Base-by-base conservation (phyloP, 2,113 vertebrate species). In the Seriola quinqueradiata region DNA sequence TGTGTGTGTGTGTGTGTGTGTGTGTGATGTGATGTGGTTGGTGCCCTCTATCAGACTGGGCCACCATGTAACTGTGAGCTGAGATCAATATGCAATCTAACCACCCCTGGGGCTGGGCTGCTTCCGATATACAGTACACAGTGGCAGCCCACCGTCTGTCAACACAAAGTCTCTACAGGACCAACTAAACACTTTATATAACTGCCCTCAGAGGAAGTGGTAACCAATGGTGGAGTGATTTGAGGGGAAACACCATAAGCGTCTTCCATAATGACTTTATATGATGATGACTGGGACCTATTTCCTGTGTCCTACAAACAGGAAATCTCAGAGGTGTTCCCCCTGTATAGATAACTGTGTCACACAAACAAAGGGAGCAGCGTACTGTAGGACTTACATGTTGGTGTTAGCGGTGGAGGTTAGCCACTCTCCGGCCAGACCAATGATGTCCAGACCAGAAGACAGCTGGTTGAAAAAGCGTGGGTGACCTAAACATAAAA, bases 381-480 rank as follows among this genome's bases (percentile, higher is more conserved):
- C 16, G 11, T 12, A 25, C 8, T 19, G 16, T 9, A 16, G 55
- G 40, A 91, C 98, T 98, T 94, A 99, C 98, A 99, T 99, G 92
- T 99, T 99, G 40, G 98, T 99, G 64, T 99, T 99, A 11, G 98
- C 98, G 0, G 98, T 97, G 16, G 98, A 99, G 4, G 98, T 99
- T 82, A 99, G 95, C 98, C 98, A 99, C 91, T 99, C 98, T 5
- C 98, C 98, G 0, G 98, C 98, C 94, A 99, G 90, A 21, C 98
- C 98, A 63, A 99, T 98, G 23, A 99, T 97, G 90, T 99, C 98
- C 89, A 99, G 89, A 46, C 98, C 98, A 46, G 97, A 97, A 4
- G 98, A 99, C 40, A 99, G 91, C 93, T 99, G 98, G 86, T 99
- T 99, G 93, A 99, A 99, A 94, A 99, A 99, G 38, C 98, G 96